Conservation (phyloP, 2,797 vertebrate species). For the Melanotaenia boesemani region DNA sequence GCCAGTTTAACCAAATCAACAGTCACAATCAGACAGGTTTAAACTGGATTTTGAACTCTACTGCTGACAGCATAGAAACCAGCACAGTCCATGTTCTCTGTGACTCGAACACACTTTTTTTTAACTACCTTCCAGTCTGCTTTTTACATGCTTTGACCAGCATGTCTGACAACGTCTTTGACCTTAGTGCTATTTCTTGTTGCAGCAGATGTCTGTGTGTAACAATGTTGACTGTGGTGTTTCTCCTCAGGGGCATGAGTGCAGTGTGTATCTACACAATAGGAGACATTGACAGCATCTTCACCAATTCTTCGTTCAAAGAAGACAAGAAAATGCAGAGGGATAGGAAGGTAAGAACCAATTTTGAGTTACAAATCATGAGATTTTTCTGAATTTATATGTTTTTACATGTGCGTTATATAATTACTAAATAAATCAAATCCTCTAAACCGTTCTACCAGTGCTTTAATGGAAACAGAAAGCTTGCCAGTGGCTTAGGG, state of each 20-base stretch:
- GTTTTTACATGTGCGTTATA: neutral
- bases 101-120: neutral
- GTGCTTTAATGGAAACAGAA: rapidly evolving
- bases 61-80: too few relatives aligned
- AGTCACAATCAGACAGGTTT: neutral
- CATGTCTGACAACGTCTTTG: neutral
- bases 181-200: neutral
- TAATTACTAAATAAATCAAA: neutral
- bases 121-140: neutral
- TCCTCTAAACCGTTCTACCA: neutral
- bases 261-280: constrained; percentile 81
- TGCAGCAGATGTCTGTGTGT: constrained; percentile 3
- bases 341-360: constrained; percentile 57
- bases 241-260: constrained; percentile 74
- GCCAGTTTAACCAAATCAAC: neutral
- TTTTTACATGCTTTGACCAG: neutral
- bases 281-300: constrained; percentile 59
- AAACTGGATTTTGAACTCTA: too few relatives aligned
- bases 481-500: neutral
- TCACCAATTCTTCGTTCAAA: constrained; percentile 56
- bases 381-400: neutral
- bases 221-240: constrained; percentile 17
- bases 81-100: too few relatives aligned
- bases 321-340: rapidly evolving
- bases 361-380: neutral